phyloP scores from a whole-genome alignment of 1,140 invertebrate genomes.

The Metaphire vulgaris region DNA sequence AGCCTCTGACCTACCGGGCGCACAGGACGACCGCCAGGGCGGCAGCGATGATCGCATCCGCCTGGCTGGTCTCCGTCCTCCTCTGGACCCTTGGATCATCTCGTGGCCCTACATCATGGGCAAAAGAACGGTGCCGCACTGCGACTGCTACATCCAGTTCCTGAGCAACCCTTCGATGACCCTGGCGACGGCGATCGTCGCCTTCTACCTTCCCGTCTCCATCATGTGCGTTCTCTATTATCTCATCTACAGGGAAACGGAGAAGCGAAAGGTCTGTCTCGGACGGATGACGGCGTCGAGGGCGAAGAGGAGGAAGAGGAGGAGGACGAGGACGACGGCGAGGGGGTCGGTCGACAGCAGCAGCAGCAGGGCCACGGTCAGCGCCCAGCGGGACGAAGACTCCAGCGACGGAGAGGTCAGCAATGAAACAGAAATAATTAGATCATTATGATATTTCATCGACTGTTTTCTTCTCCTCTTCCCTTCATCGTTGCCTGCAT shows the following conservation, averaged over 20 bases:
- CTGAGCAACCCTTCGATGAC: conserved; percentile 96
- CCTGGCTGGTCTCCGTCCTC: conserved; percentile 55
- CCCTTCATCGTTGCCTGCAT: too few relatives aligned
- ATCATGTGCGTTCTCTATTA: conserved; percentile 51
- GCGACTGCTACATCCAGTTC: conserved; percentile 96
- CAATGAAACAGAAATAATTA: too few relatives aligned
- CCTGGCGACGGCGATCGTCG: conserved; percentile 69
- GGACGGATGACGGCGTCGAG: too few relatives aligned
- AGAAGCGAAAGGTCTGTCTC: conserved; percentile 64
- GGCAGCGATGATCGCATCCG: conserved; percentile 79
- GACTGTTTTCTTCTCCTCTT: too few relatives aligned
- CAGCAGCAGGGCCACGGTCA: too few relatives aligned
- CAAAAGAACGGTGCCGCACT: conserved; percentile 75
- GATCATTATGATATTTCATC: too few relatives aligned
- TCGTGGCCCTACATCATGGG: conserved; percentile 83
- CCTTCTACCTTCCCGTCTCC: conserved; percentile 90
- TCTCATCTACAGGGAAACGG: conserved; percentile 85
- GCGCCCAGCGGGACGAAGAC: too few relatives aligned
- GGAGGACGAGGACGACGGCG: too few relatives aligned
- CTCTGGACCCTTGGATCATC: conserved; percentile 99
- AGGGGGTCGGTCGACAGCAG: too few relatives aligned
- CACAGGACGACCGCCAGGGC: conserved; percentile 83
- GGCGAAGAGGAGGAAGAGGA: too few relatives aligned
- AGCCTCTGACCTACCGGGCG: conserved; percentile 92
- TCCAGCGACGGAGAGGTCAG: too few relatives aligned